Base-by-base conservation (phyloP, 2,113 vertebrate species). In the Caranx ignobilis region DNA sequence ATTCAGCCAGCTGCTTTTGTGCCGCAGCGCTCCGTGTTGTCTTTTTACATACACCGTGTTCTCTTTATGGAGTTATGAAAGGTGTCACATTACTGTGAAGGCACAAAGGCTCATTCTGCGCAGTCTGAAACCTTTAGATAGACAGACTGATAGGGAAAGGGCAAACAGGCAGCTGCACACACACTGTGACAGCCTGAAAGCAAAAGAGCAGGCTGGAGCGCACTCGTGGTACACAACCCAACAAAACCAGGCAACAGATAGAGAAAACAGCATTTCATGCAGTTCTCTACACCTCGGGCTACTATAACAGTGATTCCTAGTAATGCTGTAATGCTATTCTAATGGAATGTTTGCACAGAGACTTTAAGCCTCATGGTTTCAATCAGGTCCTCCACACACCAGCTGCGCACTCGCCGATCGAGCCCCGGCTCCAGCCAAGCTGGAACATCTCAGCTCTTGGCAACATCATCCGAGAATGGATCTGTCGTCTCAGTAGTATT, bases 1-100 rank as follows among this genome's bases (percentile, higher is more conserved):
- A 91, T 86, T 88, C 85, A 85, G 65, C 80, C 81, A 68, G 81
- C 64, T 72, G 86, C 84, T 85, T 85, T 62, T 71, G 71, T 67
- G 84, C 72, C 21, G 71, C 11, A 82, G 68, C 70, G 31, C 75
- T 75, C 41, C 18, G 35, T 37, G 83, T 82, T 84, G 85, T 87
- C 88, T 70, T 86, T 83, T 77, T 79, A 78, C 78, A 80, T 86
- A 31, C 78, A 65, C 21, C 34, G 0, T 35, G 37, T 77, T 85
- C 74, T 77, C 59, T 85, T 82, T 72, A 78, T 68, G 47, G 77
- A 76, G 68, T 77, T 87, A 88, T 84, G 82, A 87, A 77, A 88
- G 57, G 82, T 86, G 89, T 90, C 88, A 79, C 71, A 43, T 90
- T 82, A 87, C 87, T 76, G 63, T 21, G 26, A 39, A 82, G 70